Evolutionary conservation across 2,797 vertebrate species (phyloP).

Genomic region (Chrosomus eos): DNA sequence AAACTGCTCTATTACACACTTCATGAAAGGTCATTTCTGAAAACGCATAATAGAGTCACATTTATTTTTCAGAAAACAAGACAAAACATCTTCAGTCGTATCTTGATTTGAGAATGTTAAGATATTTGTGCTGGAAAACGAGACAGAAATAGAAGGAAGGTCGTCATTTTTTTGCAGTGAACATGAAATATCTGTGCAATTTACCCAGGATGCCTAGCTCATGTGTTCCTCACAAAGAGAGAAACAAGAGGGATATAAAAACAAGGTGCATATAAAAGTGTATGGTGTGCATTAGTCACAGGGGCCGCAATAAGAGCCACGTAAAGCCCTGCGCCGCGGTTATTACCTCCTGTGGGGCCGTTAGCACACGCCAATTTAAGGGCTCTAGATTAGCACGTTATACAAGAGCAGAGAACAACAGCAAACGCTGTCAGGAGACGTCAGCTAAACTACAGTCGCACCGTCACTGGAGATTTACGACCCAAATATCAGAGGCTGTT

Average conservation of each 20-base stretch:
- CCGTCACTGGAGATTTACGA: not conserved
- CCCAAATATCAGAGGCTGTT: not conserved
- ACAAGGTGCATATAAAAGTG: slow-evolving; percentile 47
- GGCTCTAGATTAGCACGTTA: slow-evolving; percentile 61
- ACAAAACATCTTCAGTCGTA: not conserved
- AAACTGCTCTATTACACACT: too few relatives aligned
- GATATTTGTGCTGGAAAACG: not conserved
- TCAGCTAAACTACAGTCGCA: not conserved
- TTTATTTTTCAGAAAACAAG: not conserved
- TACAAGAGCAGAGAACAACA: not conserved
- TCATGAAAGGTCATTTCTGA: too few relatives aligned
- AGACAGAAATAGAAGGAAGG: not conserved
- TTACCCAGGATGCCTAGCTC: slow-evolving; percentile 42
- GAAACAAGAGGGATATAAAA: slow-evolving; percentile 45
- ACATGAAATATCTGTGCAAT: slow-evolving; percentile 57
- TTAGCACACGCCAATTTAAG: slow-evolving; percentile 71
- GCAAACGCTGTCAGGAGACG: not conserved
- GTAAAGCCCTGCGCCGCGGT: slow-evolving; percentile 63
- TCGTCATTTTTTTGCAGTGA: not conserved
- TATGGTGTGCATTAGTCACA: slow-evolving; percentile 59
- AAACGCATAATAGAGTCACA: not conserved
- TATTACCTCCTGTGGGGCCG: slow-evolving; percentile 74
- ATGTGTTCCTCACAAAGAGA: slow-evolving; percentile 22
- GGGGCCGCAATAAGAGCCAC: slow-evolving; percentile 58
- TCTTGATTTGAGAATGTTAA: not conserved